Percentiles rank a stretch among this genome's conserved stretches.
phyloP scores from a whole-genome alignment of 2,113 vertebrate genomes.

The Mellivora capensis region DNA sequence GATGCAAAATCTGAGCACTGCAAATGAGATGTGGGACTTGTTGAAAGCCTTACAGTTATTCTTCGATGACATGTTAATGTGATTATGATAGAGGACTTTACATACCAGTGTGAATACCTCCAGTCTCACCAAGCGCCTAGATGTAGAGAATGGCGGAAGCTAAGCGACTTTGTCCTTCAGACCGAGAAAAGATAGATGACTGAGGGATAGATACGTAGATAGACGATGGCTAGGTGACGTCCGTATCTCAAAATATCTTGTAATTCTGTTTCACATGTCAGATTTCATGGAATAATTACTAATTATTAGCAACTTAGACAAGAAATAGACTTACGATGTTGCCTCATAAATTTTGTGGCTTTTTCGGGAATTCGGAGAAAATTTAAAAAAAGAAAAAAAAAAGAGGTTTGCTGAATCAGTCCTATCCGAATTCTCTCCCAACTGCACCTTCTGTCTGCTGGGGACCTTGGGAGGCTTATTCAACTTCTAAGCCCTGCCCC shows the following conservation, averaged over 20 bases:
- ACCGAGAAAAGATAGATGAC: background rate
- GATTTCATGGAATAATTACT: background rate
- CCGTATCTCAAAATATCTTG: background rate
- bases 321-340: background rate
- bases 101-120: background rate
- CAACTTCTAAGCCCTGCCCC: background rate
- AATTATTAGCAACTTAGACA: background rate
- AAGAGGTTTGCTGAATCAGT: background rate
- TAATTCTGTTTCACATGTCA: background rate
- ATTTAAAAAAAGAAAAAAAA: background rate
- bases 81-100: background rate
- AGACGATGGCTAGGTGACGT: background rate
- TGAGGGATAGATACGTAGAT: background rate
- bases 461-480: background rate
- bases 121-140: background rate
- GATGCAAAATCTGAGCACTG: background rate
- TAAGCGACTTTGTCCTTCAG: background rate
- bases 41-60: background rate
- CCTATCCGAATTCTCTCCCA: background rate
- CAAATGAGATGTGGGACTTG: rapidly evolving
- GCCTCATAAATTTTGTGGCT: background rate
- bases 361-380: background rate
- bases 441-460: background rate
- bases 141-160: background rate
- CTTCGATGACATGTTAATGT: background rate